Conservation (phyloP, 2,888 invertebrate species). For the Diarsia rubi region DNA sequence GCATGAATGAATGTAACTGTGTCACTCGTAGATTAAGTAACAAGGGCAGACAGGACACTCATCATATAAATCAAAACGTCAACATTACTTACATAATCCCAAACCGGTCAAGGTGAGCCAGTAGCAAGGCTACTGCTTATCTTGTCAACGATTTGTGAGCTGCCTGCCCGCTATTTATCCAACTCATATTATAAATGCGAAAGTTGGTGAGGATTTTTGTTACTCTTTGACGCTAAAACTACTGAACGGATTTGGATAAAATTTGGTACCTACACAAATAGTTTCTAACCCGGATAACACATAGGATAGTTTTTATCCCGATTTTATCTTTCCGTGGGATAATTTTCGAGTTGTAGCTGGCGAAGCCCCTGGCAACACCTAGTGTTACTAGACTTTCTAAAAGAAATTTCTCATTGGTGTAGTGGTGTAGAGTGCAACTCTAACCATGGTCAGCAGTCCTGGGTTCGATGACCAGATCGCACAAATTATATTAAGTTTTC, state of each 20-base stretch:
- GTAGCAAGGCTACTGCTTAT: neutral
- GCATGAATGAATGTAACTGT: neutral
- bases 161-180: neutral
- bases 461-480: neutral
- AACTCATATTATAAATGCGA: too few species aligned
- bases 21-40: neutral
- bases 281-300: too few species aligned
- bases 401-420: neutral
- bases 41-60: neutral
- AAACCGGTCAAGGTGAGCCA: conserved; percentile 26
- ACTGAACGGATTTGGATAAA: too few species aligned
- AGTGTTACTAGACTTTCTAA: neutral
- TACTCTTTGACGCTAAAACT: too few species aligned
- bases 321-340: too few species aligned
- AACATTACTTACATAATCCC: neutral
- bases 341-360: too few species aligned
- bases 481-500: neutral
- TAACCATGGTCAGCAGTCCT: neutral
- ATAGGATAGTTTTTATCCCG: too few species aligned
- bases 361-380: too few species aligned
- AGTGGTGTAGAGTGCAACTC: neutral
- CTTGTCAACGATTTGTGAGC: neutral
- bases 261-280: too few species aligned
- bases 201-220: too few species aligned
- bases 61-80: conserved; percentile 4